These are phyloP conservation scores for Noctua fimbriata DNA, from an alignment of 2,888 invertebrate species.

Conservation along the genomic window DNA sequence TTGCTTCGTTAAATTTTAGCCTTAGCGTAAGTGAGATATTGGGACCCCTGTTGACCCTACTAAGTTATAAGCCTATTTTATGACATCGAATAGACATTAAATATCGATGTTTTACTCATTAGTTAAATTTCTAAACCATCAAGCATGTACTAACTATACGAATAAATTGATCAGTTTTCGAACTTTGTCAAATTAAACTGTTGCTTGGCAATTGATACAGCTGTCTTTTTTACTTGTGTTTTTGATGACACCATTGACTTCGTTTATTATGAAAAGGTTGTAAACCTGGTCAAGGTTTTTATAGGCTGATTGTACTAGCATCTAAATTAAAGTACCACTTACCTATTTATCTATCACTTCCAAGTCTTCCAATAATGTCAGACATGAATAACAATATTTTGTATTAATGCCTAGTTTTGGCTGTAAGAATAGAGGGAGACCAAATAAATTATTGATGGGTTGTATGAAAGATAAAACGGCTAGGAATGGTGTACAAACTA, in stretches of 20 bases:
- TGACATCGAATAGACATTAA: not conserved
- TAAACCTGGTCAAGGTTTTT: not conserved
- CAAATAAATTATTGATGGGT: not conserved
- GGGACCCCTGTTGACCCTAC: constrained; percentile 20
- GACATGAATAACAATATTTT: constrained; percentile 52
- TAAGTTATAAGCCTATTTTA: not conserved
- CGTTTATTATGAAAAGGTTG: not conserved
- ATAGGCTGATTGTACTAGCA: not conserved
- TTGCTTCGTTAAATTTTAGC: constrained; percentile 25
- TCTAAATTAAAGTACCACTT: constrained; percentile 46
- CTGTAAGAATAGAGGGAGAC: not conserved
- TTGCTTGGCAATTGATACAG: not conserved
- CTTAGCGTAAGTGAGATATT: constrained; percentile 34
- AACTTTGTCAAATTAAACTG: not conserved
- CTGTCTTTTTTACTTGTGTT: not conserved
- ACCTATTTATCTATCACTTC: constrained; percentile 53
- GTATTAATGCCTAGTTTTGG: constrained; percentile 39
- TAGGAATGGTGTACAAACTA: not conserved
- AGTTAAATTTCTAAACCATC: not conserved
- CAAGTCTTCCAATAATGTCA: constrained; percentile 37
- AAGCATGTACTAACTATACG: not conserved
- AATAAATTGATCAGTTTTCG: not conserved
- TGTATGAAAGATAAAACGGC: not conserved
- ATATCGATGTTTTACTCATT: constrained; percentile 7
- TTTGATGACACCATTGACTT: not conserved